Conservation (phyloP, 2,888 invertebrate species). For the Amitus sp. region DNA sequence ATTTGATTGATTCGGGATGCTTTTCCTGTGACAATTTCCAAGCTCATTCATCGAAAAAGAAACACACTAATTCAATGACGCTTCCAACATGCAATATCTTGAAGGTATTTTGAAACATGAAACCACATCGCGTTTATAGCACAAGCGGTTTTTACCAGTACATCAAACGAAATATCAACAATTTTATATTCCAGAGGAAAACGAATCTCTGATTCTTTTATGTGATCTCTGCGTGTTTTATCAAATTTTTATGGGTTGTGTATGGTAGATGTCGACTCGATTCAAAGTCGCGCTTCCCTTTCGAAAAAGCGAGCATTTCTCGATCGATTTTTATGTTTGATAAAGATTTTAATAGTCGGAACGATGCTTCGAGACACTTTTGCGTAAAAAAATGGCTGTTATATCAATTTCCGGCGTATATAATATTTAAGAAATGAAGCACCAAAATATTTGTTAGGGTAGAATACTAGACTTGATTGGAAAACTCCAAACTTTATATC, state of each 20-base stretch:
- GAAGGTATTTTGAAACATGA: no score
- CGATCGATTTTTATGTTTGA: constrained; percentile 18
- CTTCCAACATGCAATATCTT: no score
- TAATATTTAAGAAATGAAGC: background rate
- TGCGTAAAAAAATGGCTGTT: constrained; percentile 14
- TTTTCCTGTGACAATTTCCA: background rate
- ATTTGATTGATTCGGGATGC: background rate
- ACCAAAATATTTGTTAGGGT: constrained; percentile 1
- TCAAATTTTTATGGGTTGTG: background rate
- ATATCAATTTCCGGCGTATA: background rate
- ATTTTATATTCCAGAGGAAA: no score
- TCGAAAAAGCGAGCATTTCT: no score
- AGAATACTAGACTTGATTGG: background rate
- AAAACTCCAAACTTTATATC: no score
- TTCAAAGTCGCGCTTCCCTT: no score
- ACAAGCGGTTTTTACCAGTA: no score
- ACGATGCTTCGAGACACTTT: constrained; percentile 19
- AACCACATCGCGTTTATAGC: no score
- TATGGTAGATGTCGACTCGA: background rate
- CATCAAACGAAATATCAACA: no score
- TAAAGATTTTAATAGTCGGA: background rate
- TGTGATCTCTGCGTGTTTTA: no score
- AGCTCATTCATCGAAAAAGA: no score
- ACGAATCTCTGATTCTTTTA: no score
- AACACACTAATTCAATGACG: background rate